Conservation (phyloP, 2,113 vertebrate species). For the Dicaeum eximium region DNA sequence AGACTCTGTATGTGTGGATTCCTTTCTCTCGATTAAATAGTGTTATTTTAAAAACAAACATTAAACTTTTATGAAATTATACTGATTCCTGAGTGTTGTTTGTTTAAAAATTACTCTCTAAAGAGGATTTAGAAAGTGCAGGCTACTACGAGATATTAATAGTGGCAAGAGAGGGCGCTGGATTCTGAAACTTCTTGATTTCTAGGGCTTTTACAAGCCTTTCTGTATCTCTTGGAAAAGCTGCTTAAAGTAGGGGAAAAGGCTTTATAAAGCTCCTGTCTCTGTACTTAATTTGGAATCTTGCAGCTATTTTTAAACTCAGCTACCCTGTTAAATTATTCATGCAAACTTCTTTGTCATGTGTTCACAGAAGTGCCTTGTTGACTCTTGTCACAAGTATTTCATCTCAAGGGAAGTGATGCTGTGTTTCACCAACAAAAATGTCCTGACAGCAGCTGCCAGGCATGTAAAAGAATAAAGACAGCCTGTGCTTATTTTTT, state of each 20-base stretch:
- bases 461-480: not conserved
- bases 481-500: not conserved
- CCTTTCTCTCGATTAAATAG: not conserved
- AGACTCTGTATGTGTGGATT: not conserved
- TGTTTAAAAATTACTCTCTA: not conserved
- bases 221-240: not conserved
- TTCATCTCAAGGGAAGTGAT: not conserved
- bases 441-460: not conserved
- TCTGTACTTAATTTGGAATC: not conserved
- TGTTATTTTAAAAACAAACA: constrained; percentile 5
- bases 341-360: not conserved
- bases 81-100: constrained; percentile 8
- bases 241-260: not conserved
- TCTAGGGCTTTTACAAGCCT: not conserved
- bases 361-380: not conserved
- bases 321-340: not conserved
- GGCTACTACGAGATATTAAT: not conserved
- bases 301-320: not conserved
- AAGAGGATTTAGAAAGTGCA: not conserved
- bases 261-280: not conserved
- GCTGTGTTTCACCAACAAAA: not conserved
- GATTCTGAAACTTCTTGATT: not conserved
- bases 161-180: not conserved
- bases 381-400: not conserved
- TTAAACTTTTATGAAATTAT: constrained; percentile 44